Conservation (phyloP, 2,113 vertebrate genomes). For the Pteropus alecto region DNA sequence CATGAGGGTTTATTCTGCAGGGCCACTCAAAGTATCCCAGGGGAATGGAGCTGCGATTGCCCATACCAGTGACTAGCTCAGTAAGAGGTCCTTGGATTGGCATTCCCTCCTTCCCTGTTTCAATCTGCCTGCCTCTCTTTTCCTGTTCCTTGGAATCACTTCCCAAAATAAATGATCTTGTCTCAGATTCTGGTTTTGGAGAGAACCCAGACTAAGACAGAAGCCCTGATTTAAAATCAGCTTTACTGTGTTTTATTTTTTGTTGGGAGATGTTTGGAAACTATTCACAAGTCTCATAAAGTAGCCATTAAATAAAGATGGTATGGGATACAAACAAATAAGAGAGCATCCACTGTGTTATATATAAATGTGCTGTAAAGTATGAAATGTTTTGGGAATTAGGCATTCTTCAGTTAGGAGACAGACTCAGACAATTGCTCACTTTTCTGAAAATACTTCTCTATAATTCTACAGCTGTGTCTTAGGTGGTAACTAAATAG, state of each 20-base stretch:
- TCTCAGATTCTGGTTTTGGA: background rate
- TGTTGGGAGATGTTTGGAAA: conserved; percentile 51
- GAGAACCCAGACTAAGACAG: conserved; percentile 12
- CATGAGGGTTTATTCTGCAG: background rate
- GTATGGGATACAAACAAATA: background rate
- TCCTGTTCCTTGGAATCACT: background rate
- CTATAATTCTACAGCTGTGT: conserved; percentile 63
- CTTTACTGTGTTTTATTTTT: background rate
- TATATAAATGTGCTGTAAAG: background rate
- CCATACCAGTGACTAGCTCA: background rate
- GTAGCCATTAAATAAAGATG: conserved; percentile 41
- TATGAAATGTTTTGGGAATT: background rate
- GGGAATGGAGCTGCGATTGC: background rate
- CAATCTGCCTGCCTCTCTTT: background rate
- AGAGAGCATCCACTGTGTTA: background rate
- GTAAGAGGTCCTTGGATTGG: no score
- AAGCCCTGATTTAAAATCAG: conserved; percentile 28
- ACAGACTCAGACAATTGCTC: conserved; percentile 47
- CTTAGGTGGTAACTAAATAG: conserved; percentile 59
- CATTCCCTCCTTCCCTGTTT: background rate
- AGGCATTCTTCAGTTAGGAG: background rate
- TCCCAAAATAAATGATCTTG: background rate
- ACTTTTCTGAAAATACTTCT: conserved; percentile 34
- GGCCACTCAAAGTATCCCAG: background rate
- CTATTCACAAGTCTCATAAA: conserved; percentile 32